These are phyloP conservation scores for Microcaecilia unicolor DNA, from an alignment of 2,797 vertebrate species.

Conservation along the genomic window DNA sequence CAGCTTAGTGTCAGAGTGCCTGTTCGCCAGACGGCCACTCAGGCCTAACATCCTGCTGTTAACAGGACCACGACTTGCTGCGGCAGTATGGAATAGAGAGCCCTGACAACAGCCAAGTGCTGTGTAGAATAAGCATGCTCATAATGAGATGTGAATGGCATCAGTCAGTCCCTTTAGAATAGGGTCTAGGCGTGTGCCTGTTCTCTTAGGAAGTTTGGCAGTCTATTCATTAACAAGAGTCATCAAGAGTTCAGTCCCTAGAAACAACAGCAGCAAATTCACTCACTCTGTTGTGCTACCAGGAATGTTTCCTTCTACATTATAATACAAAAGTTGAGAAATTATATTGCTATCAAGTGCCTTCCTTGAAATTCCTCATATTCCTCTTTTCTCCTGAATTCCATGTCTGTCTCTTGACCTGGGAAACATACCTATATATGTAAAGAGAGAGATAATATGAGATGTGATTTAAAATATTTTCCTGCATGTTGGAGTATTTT, in stretches of 20 bases:
- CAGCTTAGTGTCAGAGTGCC: conserved; percentile 63
- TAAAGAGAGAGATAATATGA: too few relatives aligned
- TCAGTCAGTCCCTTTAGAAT: conserved; percentile 57
- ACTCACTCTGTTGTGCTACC: conserved; percentile 7
- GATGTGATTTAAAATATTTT: background rate
- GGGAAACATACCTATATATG: too few relatives aligned
- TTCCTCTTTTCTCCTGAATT: conserved; percentile 14
- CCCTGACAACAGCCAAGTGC: conserved; percentile 58
- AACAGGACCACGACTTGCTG: conserved; percentile 61
- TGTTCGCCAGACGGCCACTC: conserved; percentile 73
- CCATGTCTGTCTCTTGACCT: too few relatives aligned
- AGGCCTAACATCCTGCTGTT: conserved; percentile 64
- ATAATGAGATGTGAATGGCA: conserved; percentile 72
- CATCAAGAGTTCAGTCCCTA: conserved; percentile 57
- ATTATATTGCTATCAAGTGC: conserved; percentile 18
- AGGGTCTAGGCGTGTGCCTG: conserved; percentile 43
- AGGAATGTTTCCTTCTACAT: conserved; percentile 14
- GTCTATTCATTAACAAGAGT: conserved; percentile 67
- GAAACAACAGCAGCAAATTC: conserved; percentile 24
- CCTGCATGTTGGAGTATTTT: background rate
- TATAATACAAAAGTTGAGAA: conserved; percentile 3
- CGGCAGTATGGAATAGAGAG: conserved; percentile 49
- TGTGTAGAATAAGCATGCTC: conserved; percentile 60
- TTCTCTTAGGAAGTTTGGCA: conserved; percentile 55
- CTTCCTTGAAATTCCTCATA: conserved; percentile 1